Conservation (phyloP, 2,113 vertebrate species). For the Fukomys damarensis region DNA sequence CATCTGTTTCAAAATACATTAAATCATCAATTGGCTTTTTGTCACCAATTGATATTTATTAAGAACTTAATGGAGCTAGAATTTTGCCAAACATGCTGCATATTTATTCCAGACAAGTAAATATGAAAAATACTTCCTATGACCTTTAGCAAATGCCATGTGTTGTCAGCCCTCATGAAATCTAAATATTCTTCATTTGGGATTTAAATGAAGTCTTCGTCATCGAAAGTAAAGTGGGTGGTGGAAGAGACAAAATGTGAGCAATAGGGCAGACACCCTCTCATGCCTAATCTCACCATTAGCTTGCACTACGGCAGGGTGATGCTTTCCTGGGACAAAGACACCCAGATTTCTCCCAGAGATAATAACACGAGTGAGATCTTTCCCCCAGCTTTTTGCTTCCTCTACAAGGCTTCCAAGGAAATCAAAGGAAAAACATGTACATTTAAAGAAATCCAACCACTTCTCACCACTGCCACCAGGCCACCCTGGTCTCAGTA, state of each 20-base stretch:
- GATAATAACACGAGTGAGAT: neutral
- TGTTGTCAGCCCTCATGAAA: slow-evolving; percentile 72
- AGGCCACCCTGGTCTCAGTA: neutral
- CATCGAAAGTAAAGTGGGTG: slow-evolving; percentile 20
- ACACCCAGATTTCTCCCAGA: neutral
- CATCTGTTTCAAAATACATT: slow-evolving; percentile 57
- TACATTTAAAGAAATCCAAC: neutral
- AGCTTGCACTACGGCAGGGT: neutral
- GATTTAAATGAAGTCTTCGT: slow-evolving; percentile 24
- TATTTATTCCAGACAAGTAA: slow-evolving; percentile 78
- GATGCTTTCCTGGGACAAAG: neutral
- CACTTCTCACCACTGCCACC: neutral
- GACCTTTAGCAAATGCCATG: slow-evolving; percentile 84
- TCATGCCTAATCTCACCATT: neutral
- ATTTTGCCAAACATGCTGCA: neutral
- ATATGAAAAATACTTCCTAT: slow-evolving; percentile 79
- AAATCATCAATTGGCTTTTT: slow-evolving; percentile 65
- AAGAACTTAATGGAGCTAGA: slow-evolving; percentile 47
- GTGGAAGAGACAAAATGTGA: neutral
- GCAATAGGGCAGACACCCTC: neutral
- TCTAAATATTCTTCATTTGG: slow-evolving; percentile 56
- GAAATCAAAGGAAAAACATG: slow-evolving; percentile 28
- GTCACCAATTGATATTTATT: slow-evolving; percentile 67
- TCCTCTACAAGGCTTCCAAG: neutral
- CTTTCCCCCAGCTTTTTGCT: neutral